Evolutionary conservation across 2,113 vertebrate species (phyloP).

Genomic region (Hiodon alosoides): DNA sequence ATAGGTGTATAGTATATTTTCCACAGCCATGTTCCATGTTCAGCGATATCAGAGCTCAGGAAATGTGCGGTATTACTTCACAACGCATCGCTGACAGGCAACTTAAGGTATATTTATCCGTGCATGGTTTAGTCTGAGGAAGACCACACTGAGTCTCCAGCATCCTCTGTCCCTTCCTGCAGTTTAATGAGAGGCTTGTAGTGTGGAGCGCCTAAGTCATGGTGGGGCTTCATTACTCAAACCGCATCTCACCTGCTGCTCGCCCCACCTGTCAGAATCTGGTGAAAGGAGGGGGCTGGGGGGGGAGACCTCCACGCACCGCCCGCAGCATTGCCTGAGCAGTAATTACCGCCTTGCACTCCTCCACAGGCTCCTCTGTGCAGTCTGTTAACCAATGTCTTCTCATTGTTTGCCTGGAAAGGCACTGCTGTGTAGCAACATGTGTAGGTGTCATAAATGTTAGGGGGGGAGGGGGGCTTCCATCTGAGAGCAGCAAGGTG

Average conservation of each 20-base stretch:
- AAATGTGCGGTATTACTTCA: no score
- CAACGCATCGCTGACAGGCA: no score
- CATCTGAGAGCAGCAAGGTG: no score
- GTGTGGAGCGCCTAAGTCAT: background rate
- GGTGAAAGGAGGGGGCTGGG: background rate
- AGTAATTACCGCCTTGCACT: background rate
- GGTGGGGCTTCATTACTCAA: slow-evolving; percentile 19
- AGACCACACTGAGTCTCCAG: no score
- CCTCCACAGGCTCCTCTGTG: background rate
- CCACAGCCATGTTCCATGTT: no score
- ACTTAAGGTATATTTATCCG: no score
- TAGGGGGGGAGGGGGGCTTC: no score
- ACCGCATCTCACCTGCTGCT: slow-evolving; percentile 20
- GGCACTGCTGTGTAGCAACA: background rate
- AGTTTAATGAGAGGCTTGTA: no score
- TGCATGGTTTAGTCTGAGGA: no score
- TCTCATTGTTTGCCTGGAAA: background rate
- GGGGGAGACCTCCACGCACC: background rate
- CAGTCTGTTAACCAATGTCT: background rate
- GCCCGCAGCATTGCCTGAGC: background rate
- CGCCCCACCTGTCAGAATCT: slow-evolving; percentile 14
- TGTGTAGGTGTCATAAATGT: background rate
- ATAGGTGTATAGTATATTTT: no score
- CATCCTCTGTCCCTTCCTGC: no score
- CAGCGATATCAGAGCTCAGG: no score